Percentiles rank a stretch among this genome's conserved stretches.
These are phyloP conservation scores for Kryphioiulus occultus DNA, from an alignment of 2,888 invertebrate species.

Conservation along the genomic window DNA sequence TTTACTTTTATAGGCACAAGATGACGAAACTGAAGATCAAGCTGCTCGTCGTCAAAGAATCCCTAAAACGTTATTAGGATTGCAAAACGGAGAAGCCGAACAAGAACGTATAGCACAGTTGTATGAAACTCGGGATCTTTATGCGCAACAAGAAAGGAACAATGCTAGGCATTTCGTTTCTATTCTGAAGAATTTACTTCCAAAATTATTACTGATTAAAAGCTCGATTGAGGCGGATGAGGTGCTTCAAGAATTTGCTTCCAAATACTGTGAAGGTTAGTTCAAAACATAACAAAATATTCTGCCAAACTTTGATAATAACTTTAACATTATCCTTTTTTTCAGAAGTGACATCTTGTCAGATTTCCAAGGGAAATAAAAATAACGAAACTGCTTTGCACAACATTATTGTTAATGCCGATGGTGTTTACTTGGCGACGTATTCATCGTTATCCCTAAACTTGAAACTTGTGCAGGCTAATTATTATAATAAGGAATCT, in stretches of 20 bases:
- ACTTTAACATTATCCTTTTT: not conserved
- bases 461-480: slow-evolving; percentile 77
- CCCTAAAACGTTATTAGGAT: slow-evolving; percentile 55
- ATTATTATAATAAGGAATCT: slow-evolving; percentile 65
- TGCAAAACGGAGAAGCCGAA: slow-evolving; percentile 55
- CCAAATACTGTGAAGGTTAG: slow-evolving; percentile 83
- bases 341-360: slow-evolving; percentile 52
- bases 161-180: slow-evolving; percentile 85
- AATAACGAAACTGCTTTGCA: slow-evolving; percentile 47
- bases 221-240: slow-evolving; percentile 90
- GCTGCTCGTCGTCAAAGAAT: slow-evolving; percentile 54
- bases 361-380: not conserved
- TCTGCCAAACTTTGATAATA: not conserved
- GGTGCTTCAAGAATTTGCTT: slow-evolving; percentile 89
- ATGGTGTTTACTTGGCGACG: slow-evolving; percentile 90
- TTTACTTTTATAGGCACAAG: not conserved
- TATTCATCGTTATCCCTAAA: slow-evolving; percentile 85
- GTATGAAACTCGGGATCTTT: slow-evolving; percentile 55
- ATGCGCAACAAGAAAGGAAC: slow-evolving; percentile 72
- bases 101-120: slow-evolving; percentile 55
- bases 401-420: slow-evolving; percentile 82
- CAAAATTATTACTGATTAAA: slow-evolving; percentile 76
- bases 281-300: not conserved
- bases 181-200: slow-evolving; percentile 77
- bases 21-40: slow-evolving; percentile 48